Base-by-base conservation (phyloP, 2,113 vertebrate genomes). In the Macquaria australasica region DNA sequence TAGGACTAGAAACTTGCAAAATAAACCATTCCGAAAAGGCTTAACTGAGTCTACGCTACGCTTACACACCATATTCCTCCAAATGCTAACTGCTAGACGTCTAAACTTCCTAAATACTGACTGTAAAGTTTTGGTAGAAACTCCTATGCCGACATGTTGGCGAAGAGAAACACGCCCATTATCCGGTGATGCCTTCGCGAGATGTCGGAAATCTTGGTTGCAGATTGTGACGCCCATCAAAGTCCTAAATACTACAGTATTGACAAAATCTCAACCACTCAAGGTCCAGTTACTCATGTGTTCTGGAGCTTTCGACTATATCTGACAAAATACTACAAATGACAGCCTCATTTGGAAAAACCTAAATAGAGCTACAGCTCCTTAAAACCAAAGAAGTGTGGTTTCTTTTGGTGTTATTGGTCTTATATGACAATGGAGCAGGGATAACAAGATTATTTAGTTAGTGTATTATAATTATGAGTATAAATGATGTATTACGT, bases 71-170 rank as follows among this genome's bases (percentile, higher is more conserved):
- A 90, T 94, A 8, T 55, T 85, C 18, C 6, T 12, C 2, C 6
- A 6, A 18, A 1, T 41, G 48, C 1, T 18, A 0, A 31, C 12
- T 1, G 15, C 20, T 8, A 21, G 9, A 37, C 3, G 23, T 9
- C 1, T 4, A 14, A 50, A 78, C 28, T 31, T 0, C 5, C 0
- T 58, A 37, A 74, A 76, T 25, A 53, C n/a, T n/a, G 11, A 55
- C 3, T 16, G 55, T 3, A 88, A 93, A 89, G 81, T 92, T 91
- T 82, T 1, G 1, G 28, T 6, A 2, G 20, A 72, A 87, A 87
- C 67, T 87, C 56, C 80, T 88, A 63, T 0, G 63, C 64, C 75
- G 90, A 87, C 93, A 93, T 93, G 87, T 89, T 93, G 84, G 68
- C 1, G 2, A 15, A 63, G 18, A 77, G 25, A 60, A 37, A 77